Conservation (phyloP, 2,888 invertebrate species). For the Perizoma affinitatum region DNA sequence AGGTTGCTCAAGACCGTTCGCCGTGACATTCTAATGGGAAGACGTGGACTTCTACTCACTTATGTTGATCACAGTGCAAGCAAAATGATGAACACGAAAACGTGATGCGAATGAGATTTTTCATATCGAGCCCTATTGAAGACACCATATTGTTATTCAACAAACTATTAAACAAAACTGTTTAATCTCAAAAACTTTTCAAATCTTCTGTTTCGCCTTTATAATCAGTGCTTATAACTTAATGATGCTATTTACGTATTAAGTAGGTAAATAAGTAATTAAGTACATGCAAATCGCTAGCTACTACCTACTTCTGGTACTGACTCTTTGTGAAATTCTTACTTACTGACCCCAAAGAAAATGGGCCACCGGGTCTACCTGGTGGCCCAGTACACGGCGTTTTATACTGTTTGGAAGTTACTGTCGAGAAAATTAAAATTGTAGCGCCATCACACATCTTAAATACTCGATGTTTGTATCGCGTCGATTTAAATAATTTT, state of each 20-base stretch:
- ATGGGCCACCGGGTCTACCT: conserved; percentile 9
- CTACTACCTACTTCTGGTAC: neutral
- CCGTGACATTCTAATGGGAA: too few relatives aligned
- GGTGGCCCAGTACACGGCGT: conserved; percentile 12
- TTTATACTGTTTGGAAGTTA: neutral
- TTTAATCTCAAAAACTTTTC: neutral
- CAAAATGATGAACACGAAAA: too few relatives aligned
- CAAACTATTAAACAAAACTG: neutral
- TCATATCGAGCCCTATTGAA: too few relatives aligned
- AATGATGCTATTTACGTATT: conserved; percentile 13
- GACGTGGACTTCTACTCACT: too few relatives aligned
- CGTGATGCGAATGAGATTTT: neutral
- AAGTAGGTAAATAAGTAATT: neutral
- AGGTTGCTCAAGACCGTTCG: too few relatives aligned
- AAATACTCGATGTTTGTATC: too few relatives aligned
- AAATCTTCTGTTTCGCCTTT: neutral
- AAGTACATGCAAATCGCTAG: conserved; percentile 22
- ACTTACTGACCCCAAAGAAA: conserved; percentile 10
- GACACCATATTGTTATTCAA: too few relatives aligned
- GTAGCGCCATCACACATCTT: too few relatives aligned
- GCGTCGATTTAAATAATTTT: neutral
- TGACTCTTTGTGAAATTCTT: conserved; percentile 12
- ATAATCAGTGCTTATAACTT: conserved; percentile 7
- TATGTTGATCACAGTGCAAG: too few relatives aligned
- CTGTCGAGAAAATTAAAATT: neutral